Evolutionary conservation across 2,888 invertebrate genomes (phyloP).

Genomic region (Lasius fuliginosus): DNA sequence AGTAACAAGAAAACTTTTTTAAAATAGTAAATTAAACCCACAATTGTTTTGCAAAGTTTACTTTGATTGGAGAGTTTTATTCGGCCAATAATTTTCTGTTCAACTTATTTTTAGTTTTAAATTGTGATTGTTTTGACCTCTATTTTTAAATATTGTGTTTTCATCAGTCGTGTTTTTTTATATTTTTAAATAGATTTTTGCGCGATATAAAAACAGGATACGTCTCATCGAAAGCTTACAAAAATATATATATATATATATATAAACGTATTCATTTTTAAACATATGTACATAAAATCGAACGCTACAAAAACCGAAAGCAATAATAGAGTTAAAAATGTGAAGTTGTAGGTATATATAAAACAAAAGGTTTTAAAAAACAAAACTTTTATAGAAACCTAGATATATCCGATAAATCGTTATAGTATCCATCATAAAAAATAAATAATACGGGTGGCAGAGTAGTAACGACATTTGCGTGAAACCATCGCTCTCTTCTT

Average conservation of each 20-base stretch:
- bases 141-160: background rate
- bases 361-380: background rate
- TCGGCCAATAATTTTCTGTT: background rate
- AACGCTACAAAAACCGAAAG: background rate
- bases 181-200: background rate
- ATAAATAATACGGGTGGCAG: background rate
- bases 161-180: background rate
- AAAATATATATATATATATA: background rate
- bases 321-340: background rate
- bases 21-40: background rate
- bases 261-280: background rate
- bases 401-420: background rate
- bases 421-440: background rate
- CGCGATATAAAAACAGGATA: background rate
- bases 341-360: background rate
- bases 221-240: background rate
- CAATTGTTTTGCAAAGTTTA: background rate
- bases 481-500: background rate
- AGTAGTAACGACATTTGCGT: conserved; percentile 20
- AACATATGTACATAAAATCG: background rate
- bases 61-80: conserved; percentile 7
- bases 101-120: conserved; percentile 16
- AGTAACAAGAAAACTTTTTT: too few species aligned
- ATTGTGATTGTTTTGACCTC: background rate
- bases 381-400: background rate